Percentiles rank a stretch among this genome's conserved stretches.
Evolutionary conservation across 2,113 vertebrate species (phyloP).

Genomic region (Limanda limanda): DNA sequence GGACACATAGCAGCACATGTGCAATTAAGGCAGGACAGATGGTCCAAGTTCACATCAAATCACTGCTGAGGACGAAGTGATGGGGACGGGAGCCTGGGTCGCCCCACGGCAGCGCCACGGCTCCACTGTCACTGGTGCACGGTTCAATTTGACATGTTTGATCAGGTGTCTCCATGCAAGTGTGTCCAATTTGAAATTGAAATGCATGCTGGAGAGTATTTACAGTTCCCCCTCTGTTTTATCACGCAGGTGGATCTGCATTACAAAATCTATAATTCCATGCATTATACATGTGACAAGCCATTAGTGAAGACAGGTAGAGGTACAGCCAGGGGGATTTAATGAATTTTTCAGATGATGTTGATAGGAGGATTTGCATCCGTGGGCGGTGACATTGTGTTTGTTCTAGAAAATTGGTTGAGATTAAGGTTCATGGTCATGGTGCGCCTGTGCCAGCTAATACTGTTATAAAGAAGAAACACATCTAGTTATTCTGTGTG

Average conservation of each 20-base stretch:
- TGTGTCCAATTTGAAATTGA: conserved; percentile 59
- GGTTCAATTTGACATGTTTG: conserved; percentile 66
- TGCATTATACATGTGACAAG: conserved; percentile 71
- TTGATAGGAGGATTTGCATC: conserved; percentile 68
- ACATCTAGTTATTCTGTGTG: conserved; percentile 14
- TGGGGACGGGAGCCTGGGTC: conserved; percentile 51
- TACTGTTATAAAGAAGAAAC: conserved; percentile 46
- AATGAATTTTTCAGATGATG: conserved; percentile 72
- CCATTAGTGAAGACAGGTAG: conserved; percentile 64
- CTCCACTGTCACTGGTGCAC: conserved; percentile 48
- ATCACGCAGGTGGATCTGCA: conserved; percentile 55
- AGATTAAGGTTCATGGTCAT: conserved; percentile 60
- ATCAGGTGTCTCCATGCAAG: conserved; percentile 65
- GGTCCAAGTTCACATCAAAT: conserved; percentile 74
- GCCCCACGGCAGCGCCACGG: conserved; percentile 37
- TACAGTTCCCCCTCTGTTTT: conserved; percentile 48
- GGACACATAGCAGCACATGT: conserved; percentile 50
- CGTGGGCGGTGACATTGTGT: conserved; percentile 58
- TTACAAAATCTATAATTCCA: conserved; percentile 59
- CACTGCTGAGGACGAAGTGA: conserved; percentile 54
- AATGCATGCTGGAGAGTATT: conserved; percentile 58
- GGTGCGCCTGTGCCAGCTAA: conserved; percentile 43
- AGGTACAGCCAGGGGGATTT: conserved; percentile 35
- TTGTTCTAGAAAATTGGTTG: conserved; percentile 74
- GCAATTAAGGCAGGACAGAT: conserved; percentile 75